A percentile compares a stretch with the other conserved stretches of the same genome.
These are phyloP conservation scores for Camptogramma bilineatum DNA, from an alignment of 2,888 invertebrate genomes.

Conservation along the genomic window DNA sequence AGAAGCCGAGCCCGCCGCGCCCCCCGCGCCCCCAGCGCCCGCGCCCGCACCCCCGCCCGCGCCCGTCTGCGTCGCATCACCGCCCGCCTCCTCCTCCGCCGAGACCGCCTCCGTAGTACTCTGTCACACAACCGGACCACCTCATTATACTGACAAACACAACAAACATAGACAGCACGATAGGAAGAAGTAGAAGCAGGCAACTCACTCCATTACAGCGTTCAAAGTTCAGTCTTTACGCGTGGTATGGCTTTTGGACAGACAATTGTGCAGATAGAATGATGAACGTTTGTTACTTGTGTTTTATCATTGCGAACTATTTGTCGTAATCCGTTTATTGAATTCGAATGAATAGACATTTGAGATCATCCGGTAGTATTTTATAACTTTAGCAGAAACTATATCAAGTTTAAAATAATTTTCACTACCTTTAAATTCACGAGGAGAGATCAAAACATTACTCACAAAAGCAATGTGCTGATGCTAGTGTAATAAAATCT, in stretches of 20 bases:
- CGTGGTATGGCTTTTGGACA: slow-evolving; percentile 31
- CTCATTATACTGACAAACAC: not conserved
- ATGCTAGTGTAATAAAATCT: slow-evolving; percentile 8
- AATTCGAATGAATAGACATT: not conserved
- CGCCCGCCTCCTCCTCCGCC: slow-evolving; percentile 69
- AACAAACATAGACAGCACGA: slow-evolving; percentile 5
- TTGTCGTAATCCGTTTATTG: not conserved
- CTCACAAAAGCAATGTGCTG: slow-evolving; percentile 22
- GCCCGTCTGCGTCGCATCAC: slow-evolving; percentile 59
- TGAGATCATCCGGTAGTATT: not conserved
- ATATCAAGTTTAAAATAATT: slow-evolving; percentile 26
- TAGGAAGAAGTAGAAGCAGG: slow-evolving; percentile 33
- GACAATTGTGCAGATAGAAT: slow-evolving; percentile 29
- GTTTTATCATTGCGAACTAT: slow-evolving; percentile 2
- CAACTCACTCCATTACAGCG: slow-evolving; percentile 31
- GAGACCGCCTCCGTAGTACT: slow-evolving; percentile 83
- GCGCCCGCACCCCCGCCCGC: slow-evolving; percentile 51
- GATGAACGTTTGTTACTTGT: slow-evolving; percentile 14
- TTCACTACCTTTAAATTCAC: slow-evolving; percentile 38
- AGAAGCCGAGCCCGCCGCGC: slow-evolving; percentile 61
- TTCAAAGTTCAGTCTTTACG: slow-evolving; percentile 22
- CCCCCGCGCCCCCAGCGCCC: slow-evolving; percentile 49
- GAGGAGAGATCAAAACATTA: slow-evolving; percentile 54
- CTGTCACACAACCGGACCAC: slow-evolving; percentile 54
- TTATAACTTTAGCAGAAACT: slow-evolving; percentile 9